phyloP scores from a whole-genome alignment of 2,888 invertebrate genomes.

The Drosophila nr. medialis region DNA sequence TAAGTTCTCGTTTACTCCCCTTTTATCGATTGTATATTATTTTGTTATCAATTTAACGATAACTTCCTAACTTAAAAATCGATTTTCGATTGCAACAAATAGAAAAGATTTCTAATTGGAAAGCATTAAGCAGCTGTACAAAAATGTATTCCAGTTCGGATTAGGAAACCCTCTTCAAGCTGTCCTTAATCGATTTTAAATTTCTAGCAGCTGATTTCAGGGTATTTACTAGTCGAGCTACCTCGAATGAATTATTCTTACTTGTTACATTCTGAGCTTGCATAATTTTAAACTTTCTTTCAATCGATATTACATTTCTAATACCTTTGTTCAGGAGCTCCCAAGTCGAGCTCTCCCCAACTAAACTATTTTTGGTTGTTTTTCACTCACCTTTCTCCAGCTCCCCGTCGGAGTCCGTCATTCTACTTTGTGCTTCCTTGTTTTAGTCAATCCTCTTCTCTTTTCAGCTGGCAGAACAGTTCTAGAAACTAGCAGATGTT shows the following conservation, averaged over 20 bases:
- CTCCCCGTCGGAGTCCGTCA: conserved; percentile 43
- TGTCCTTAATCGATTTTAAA: neutral
- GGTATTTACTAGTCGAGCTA: neutral
- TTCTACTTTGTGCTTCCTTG: conserved; percentile 3
- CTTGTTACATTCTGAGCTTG: neutral
- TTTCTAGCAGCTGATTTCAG: neutral
- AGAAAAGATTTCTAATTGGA: neutral
- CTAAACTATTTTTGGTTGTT: neutral
- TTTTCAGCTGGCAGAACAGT: neutral
- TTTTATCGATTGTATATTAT: neutral
- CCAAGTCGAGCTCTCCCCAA: too few species aligned
- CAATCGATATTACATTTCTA: neutral
- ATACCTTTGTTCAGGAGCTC: too few species aligned
- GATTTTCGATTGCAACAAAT: neutral
- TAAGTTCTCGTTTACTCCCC: too few species aligned
- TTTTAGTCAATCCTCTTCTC: neutral
- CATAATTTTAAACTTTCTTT: neutral
- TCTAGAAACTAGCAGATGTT: neutral
- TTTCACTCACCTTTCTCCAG: conserved; percentile 43
- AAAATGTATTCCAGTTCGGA: neutral
- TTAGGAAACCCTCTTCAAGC: neutral
- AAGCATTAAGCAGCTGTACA: too few species aligned
- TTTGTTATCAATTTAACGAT: too few species aligned
- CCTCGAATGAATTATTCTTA: too few species aligned
- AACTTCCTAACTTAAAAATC: neutral